Base-by-base conservation (phyloP, 2,888 invertebrate species). In the Bombylius major region DNA sequence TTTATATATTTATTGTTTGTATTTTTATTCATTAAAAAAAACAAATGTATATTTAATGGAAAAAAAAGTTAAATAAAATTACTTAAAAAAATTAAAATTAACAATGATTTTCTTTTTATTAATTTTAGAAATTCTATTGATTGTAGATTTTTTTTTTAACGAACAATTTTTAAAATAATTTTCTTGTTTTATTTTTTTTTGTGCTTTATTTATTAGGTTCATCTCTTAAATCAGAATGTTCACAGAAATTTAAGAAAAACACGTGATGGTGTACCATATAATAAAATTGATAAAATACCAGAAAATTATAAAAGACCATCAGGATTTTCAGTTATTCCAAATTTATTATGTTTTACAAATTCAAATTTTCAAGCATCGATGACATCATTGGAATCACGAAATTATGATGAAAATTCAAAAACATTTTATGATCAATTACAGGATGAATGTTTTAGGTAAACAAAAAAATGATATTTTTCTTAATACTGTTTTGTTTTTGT, bases 211-310 rank as follows among this genome's bases (percentile, higher is more conserved):
- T 42, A 5, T 11, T 13, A 84, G 84, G 79, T 84, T 11, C 83
- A 84, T 66, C 78, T 80, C 70, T 78, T 78, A 60, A 84, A 84
- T 66, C 83, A 84, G 68, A 83, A 83, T 52, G 72, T 80, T 5
- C 84, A 85, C 68, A 82, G 82, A 65, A 79, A 80, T 65, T 72
- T 84, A 42, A 76, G 83, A 1, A 77, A 79, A 23, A 82, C 83
- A 66, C 83, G 83, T 67, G 78, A 80, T 1, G 80, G 81, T 0
- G 72, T 83, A 12, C 70, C 77, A 12, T 64, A 81, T 52, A 72
- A 75, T 55, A 79, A 80, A 47, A 73, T 84, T 23, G 75, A 78
- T 55, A 75, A 78, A 23, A 73, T 77, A 1, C 82, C 82, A 0
- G 71, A 72, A 1, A 79, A 80, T 64, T 84, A 83, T 67, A 70